Conservation (phyloP, 2,113 vertebrate genomes). For the Anoplopoma fimbria region DNA sequence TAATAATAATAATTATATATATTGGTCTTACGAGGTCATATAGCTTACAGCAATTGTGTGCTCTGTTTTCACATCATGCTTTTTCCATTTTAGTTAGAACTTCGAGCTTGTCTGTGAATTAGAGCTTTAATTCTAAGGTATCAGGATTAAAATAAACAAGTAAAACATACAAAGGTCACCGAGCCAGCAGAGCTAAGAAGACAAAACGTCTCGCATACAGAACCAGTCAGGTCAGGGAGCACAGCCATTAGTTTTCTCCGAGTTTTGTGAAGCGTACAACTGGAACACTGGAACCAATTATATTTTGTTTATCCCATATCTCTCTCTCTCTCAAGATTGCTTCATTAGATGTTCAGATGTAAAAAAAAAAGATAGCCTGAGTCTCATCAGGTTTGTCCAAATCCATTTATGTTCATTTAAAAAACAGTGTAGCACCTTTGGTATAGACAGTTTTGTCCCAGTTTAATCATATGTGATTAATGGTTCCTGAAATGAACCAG, state of each 20-base stretch:
- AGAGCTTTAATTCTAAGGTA: background rate
- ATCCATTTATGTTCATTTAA: background rate
- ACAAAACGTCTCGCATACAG: background rate
- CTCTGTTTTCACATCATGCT: background rate
- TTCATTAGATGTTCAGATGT: background rate
- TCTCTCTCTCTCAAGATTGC: background rate
- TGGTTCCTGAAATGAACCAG: slow-evolving; percentile 8
- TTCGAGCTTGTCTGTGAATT: background rate
- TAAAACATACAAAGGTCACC: slow-evolving; percentile 4
- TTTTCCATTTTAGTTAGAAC: slow-evolving; percentile 9
- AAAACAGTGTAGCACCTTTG: slow-evolving; percentile 1
- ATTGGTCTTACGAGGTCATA: background rate
- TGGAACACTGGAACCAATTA: slow-evolving; percentile 62
- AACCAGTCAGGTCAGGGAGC: slow-evolving; percentile 32
- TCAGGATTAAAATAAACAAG: background rate
- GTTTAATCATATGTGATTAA: slow-evolving; percentile 1
- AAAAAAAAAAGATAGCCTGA: background rate
- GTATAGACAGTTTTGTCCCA: background rate
- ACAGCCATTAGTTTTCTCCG: background rate
- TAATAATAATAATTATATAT: too few species aligned
- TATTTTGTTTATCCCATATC: slow-evolving; percentile 31
- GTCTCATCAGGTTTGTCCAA: background rate
- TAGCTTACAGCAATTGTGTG: background rate
- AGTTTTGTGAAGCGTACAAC: background rate
- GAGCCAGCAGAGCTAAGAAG: background rate